Evolutionary conservation across 2,113 vertebrate species (phyloP).

Genomic region (Meriones unguiculatus): DNA sequence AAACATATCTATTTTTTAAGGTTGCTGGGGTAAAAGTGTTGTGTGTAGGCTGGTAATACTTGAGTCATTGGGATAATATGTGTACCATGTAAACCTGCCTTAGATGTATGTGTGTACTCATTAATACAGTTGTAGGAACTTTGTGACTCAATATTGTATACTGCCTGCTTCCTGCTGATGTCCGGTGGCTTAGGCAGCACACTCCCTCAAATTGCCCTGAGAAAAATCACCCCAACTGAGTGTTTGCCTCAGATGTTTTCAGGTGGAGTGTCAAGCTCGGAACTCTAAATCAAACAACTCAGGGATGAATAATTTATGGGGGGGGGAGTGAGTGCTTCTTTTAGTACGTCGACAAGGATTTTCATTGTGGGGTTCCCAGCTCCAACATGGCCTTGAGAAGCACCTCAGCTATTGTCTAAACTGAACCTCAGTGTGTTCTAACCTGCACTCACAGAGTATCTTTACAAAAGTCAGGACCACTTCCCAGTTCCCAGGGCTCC

Average conservation of each 20-base stretch:
- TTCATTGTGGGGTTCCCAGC: conserved; percentile 63
- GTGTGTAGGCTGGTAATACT: not conserved
- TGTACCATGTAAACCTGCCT: conserved; percentile 58
- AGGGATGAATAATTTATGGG: conserved; percentile 61
- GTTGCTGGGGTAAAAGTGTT: not conserved
- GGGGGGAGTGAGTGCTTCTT: not conserved
- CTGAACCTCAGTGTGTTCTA: conserved; percentile 35
- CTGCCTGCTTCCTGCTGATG: conserved; percentile 48
- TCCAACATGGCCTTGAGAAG: conserved; percentile 52
- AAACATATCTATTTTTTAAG: not conserved
- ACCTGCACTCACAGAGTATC: conserved; percentile 61
- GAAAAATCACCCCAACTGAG: conserved; percentile 64
- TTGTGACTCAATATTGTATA: not conserved
- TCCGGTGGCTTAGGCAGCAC: conserved; percentile 51
- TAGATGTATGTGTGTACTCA: conserved; percentile 21
- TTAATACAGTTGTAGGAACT: conserved; percentile 73
- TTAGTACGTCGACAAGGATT: conserved; percentile 55
- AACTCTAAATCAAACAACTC: conserved; percentile 54
- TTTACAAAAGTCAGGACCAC: conserved; percentile 52
- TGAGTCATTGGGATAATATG: conserved; percentile 42
- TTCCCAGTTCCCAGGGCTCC: conserved; percentile 49
- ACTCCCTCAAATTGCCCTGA: conserved; percentile 56
- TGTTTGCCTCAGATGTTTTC: conserved; percentile 65
- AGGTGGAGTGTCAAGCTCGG: conserved; percentile 28
- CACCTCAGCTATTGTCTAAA: conserved; percentile 5